Percentiles rank a stretch among this genome's conserved stretches.
Conservation (phyloP, 2,113 vertebrate species). For the Jaculus jaculus region DNA sequence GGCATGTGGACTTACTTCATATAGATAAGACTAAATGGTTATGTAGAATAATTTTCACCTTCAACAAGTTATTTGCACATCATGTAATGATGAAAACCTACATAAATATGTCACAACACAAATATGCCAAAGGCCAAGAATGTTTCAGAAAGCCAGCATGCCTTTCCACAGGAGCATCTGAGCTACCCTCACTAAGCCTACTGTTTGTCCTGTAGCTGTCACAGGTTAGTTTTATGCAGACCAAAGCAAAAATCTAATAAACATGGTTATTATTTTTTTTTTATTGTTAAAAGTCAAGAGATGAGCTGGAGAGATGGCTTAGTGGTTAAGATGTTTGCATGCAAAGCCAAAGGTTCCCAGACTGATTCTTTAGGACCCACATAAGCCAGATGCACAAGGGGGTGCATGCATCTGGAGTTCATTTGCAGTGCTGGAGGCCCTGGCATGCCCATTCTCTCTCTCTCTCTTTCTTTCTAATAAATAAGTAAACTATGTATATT, state of each 20-base stretch:
- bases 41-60: not conserved
- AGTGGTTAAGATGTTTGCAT: too few relatives aligned
- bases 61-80: slow-evolving; percentile 38
- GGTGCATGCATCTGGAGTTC: too few relatives aligned
- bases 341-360: too few relatives aligned
- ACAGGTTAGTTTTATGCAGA: not conserved
- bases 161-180: not conserved
- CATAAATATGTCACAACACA: not conserved
- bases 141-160: not conserved
- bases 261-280: not conserved
- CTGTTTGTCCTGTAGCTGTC: not conserved
- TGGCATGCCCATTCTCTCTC: too few relatives aligned
- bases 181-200: not conserved
- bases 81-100: not conserved
- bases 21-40: not conserved
- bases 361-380: too few relatives aligned
- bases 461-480: too few relatives aligned
- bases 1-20: not conserved
- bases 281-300: not conserved
- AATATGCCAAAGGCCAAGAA: not conserved
- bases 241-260: not conserved
- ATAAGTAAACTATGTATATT: too few relatives aligned
- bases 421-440: too few relatives aligned
- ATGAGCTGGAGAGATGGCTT: too few relatives aligned
- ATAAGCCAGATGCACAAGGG: too few relatives aligned